These are phyloP conservation scores for Artibeus jamaicensis DNA, from an alignment of 2,797 vertebrate genomes.

Conservation along the genomic window DNA sequence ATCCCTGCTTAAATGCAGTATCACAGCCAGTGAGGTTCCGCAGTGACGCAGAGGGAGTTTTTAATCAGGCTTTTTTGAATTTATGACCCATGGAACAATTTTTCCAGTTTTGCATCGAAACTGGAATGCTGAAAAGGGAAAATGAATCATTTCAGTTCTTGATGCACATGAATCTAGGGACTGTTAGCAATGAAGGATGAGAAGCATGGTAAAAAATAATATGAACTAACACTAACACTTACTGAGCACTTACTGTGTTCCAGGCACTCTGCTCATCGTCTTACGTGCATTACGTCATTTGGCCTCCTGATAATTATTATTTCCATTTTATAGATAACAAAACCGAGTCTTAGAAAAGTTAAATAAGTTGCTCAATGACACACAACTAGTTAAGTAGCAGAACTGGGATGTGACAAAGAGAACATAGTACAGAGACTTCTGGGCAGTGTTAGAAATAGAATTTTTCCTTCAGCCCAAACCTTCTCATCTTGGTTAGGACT, in stretches of 20 bases:
- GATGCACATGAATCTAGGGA: not conserved
- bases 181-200: not conserved
- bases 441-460: not conserved
- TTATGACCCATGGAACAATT: constrained; percentile 50
- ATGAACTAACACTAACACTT: not conserved
- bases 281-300: not conserved
- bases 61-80: not conserved
- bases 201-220: not conserved
- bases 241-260: not conserved
- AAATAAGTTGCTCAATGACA: not conserved
- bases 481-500: not conserved
- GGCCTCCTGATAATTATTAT: not conserved
- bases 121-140: constrained; percentile 70
- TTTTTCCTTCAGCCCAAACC: not conserved
- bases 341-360: not conserved
- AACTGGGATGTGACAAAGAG: not conserved
- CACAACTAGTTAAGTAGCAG: not conserved
- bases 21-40: not conserved
- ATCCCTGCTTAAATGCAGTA: not conserved
- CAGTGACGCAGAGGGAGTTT: not conserved
- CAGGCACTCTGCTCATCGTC: not conserved
- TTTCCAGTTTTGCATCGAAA: constrained; percentile 73
- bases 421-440: not conserved
- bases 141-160: not conserved
- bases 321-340: not conserved